Percentiles rank a stretch among this genome's conserved stretches.
Evolutionary conservation across 2,888 invertebrate genomes (phyloP).

Genomic region (Tachystola acroxantha): DNA sequence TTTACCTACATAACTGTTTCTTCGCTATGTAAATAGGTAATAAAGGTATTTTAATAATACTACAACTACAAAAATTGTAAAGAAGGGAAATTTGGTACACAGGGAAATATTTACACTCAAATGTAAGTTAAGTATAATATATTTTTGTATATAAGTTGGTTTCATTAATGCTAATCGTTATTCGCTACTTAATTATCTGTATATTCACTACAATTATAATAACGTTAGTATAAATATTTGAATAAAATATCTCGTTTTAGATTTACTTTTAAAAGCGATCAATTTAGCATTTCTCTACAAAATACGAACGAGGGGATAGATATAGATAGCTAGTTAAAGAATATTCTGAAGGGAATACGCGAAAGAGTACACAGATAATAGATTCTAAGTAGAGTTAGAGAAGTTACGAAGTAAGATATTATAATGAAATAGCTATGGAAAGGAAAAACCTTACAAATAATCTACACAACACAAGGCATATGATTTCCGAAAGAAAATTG

Average conservation of each 20-base stretch:
- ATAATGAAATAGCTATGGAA: constrained; percentile 3
- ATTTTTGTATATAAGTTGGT: constrained; percentile 71
- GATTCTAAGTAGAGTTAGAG: background rate
- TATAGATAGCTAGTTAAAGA: constrained; percentile 35
- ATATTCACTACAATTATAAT: constrained; percentile 59
- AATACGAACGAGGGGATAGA: constrained; percentile 43
- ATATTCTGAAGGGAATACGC: constrained; percentile 46
- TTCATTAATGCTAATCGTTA: constrained; percentile 47
- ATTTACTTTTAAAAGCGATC: constrained; percentile 46
- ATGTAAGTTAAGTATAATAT: too few species aligned
- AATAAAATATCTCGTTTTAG: constrained; percentile 68
- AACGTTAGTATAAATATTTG: constrained; percentile 72
- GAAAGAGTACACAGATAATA: constrained; percentile 32
- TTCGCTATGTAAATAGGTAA: constrained; percentile 19
- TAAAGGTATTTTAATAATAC: constrained; percentile 25
- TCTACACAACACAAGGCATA: constrained; percentile 5
- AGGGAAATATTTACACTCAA: constrained; percentile 67
- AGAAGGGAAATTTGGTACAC: constrained; percentile 75
- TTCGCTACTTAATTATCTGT: constrained; percentile 36
- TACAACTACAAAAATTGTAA: constrained; percentile 73
- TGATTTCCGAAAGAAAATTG: constrained; percentile 23
- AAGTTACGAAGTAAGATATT: background rate
- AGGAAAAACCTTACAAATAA: constrained; percentile 17
- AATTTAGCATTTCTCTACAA: constrained; percentile 45
- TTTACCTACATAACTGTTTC: constrained; percentile 19